Conservation (phyloP, 2,888 invertebrate species). For the Micoletzkya japonica region DNA sequence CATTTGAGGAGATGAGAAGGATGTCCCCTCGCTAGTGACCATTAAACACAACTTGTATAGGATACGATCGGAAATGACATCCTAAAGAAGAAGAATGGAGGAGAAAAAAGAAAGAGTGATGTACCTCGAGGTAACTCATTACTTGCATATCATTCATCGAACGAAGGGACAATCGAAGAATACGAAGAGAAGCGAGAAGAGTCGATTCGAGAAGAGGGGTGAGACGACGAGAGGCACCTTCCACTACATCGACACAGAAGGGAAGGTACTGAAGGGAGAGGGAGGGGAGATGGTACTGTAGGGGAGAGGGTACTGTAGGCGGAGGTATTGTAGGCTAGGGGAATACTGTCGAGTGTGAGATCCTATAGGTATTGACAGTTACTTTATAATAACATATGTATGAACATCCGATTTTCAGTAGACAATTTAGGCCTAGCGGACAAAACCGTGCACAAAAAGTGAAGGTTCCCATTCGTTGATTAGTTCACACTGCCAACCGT, state of each 20-base stretch:
- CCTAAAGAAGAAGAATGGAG: constrained; percentile 71
- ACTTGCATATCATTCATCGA: constrained; percentile 81
- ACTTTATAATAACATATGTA: too few species aligned
- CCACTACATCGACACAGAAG: constrained; percentile 80
- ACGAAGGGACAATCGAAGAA: constrained; percentile 80
- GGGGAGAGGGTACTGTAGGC: not conserved
- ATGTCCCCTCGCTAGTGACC: constrained; percentile 77
- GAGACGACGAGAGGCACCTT: constrained; percentile 79
- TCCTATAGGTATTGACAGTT: too few species aligned
- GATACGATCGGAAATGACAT: constrained; percentile 81
- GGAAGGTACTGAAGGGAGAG: constrained; percentile 77
- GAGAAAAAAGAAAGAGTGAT: not conserved
- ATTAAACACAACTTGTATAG: constrained; percentile 81
- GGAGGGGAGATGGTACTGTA: not conserved
- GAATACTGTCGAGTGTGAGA: not conserved
- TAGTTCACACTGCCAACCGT: too few species aligned
- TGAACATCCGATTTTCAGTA: too few species aligned
- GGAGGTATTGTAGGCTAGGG: not conserved
- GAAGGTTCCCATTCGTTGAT: too few species aligned
- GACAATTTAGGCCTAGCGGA: too few species aligned
- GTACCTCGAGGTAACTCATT: constrained; percentile 83
- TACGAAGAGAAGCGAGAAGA: constrained; percentile 80
- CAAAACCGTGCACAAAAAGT: too few species aligned
- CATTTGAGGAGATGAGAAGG: constrained; percentile 76
- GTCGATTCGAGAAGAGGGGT: constrained; percentile 85